Evolutionary conservation across 2,113 vertebrate genomes (phyloP).

Genomic region (Platanista minor): DNA sequence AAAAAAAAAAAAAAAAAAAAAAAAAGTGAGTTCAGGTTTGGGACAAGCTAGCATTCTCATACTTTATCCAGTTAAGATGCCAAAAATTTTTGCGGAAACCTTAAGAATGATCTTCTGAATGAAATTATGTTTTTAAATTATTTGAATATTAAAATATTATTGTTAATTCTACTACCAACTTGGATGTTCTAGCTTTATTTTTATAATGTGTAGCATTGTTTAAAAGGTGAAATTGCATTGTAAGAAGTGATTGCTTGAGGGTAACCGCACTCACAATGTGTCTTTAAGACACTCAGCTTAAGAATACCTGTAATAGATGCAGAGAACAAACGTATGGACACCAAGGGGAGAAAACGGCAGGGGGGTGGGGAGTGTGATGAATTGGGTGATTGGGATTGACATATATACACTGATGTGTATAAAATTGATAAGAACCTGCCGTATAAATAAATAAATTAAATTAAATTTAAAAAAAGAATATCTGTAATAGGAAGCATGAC

Average conservation of each 20-base stretch:
- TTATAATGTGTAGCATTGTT: not conserved
- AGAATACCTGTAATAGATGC: not conserved
- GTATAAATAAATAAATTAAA: no score
- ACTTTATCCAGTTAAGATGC: slow-evolving; percentile 72
- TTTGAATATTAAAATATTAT: not conserved
- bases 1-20: no score
- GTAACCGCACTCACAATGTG: not conserved
- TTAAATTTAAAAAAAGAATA: not conserved
- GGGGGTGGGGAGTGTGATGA: no score
- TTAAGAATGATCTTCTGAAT: not conserved
- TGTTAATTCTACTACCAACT: not conserved
- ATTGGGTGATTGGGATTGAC: no score
- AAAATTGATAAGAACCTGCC: no score
- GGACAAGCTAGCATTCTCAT: slow-evolving; percentile 74
- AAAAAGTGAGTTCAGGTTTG: slow-evolving; percentile 60
- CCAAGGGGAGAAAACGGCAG: no score
- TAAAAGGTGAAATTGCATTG: not conserved
- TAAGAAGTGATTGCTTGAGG: not conserved
- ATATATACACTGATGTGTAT: no score
- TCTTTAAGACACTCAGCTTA: not conserved
- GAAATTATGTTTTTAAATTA: slow-evolving; percentile 29
- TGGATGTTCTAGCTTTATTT: not conserved
- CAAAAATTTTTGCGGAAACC: not conserved
- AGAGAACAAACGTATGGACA: no score
- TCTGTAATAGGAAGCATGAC: not conserved